Evolutionary conservation across 2,888 invertebrate genomes (phyloP).

Genomic region (Nemapogon koenigi): DNA sequence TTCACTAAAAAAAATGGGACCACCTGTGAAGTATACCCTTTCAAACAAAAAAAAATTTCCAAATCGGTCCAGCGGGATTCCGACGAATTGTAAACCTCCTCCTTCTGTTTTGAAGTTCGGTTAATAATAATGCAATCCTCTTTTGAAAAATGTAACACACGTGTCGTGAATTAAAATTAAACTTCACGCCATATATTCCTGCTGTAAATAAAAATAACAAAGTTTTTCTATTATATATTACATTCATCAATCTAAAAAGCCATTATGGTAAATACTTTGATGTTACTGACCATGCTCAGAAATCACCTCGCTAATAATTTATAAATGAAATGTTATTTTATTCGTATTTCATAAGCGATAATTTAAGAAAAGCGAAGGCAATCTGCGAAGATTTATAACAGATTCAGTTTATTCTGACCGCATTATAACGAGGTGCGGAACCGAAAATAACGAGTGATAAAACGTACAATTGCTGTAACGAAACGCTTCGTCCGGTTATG

Average conservation of each 20-base stretch:
- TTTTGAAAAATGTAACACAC: too few relatives aligned
- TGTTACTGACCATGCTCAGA: background rate
- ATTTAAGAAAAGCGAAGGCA: conserved; percentile 31
- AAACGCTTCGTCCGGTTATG: conserved; percentile 20
- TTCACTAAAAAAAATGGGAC: too few relatives aligned
- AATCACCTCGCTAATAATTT: conserved; percentile 2
- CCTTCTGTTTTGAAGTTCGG: too few relatives aligned
- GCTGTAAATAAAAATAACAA: too few relatives aligned
- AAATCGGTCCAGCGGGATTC: too few relatives aligned
- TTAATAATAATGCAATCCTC: too few relatives aligned
- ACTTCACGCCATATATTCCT: too few relatives aligned
- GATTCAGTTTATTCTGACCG: conserved; percentile 23
- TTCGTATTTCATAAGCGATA: background rate
- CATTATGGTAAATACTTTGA: conserved; percentile 5
- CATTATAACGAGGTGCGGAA: conserved; percentile 20
- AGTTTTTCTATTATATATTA: too few relatives aligned
- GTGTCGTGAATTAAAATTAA: too few relatives aligned
- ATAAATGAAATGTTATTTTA: conserved; percentile 4
- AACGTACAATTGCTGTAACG: conserved; percentile 26
- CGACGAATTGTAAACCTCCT: too few relatives aligned
- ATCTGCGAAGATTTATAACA: conserved; percentile 31
- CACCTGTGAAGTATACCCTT: too few relatives aligned
- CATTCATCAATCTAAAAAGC: background rate
- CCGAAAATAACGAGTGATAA: conserved; percentile 26
- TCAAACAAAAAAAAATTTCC: too few relatives aligned